Evolutionary conservation across 2,797 vertebrate genomes (phyloP).

Genomic region (Champsocephalus esox): DNA sequence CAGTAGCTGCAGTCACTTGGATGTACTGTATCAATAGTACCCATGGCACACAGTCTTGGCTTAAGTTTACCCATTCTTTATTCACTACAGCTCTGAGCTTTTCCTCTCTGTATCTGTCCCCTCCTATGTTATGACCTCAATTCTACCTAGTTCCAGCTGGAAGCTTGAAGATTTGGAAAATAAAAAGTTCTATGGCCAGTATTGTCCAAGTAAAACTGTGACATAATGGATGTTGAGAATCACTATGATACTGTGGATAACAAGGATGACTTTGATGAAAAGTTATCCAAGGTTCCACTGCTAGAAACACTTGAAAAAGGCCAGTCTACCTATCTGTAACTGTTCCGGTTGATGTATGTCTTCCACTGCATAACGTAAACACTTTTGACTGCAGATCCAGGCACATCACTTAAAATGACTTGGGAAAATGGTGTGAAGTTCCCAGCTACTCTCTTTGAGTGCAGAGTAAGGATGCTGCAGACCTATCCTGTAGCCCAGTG

Average conservation of each 20-base stretch:
- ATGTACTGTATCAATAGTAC: constrained; percentile 27
- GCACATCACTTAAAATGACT: constrained; percentile 15
- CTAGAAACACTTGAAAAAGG: constrained; percentile 6
- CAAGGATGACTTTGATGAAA: constrained; percentile 32
- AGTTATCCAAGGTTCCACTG: constrained; percentile 20
- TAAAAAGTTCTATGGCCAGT: constrained; percentile 25
- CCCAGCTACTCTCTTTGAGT: constrained; percentile 46
- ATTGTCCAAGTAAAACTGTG: constrained; percentile 38
- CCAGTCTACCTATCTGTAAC: neutral
- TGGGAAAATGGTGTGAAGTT: constrained; percentile 22
- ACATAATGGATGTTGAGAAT: constrained; percentile 39
- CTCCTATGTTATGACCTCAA: constrained; percentile 41
- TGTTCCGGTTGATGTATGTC: constrained; percentile 15
- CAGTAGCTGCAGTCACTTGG: constrained; percentile 38
- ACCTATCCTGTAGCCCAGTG: constrained; percentile 45
- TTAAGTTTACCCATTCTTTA: constrained; percentile 16
- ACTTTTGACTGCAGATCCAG: constrained; percentile 11
- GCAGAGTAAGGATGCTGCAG: constrained; percentile 41
- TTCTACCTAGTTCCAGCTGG: constrained; percentile 42
- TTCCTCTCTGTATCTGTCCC: constrained; percentile 24
- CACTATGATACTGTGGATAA: constrained; percentile 20
- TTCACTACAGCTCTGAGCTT: constrained; percentile 19
- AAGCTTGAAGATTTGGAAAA: constrained; percentile 46
- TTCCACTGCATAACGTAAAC: constrained; percentile 7
- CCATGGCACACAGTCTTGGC: constrained; percentile 31